These are phyloP conservation scores for Halictus ligatus DNA, from an alignment of 2,888 invertebrate species.

Conservation along the genomic window DNA sequence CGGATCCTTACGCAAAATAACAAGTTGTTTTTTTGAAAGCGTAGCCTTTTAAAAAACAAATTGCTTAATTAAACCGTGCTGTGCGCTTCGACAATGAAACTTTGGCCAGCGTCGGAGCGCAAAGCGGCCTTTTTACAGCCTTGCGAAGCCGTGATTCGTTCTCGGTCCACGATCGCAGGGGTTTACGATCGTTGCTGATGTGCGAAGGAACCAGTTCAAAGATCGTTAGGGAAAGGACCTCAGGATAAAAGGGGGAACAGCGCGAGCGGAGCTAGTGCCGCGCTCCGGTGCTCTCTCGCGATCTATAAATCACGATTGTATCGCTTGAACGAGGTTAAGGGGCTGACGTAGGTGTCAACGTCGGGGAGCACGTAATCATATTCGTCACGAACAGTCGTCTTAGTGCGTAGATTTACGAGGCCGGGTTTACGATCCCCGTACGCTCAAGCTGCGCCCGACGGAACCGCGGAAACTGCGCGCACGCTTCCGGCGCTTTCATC, in stretches of 20 bases:
- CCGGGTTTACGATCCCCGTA: conserved; percentile 66
- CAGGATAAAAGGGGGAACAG: conserved; percentile 28
- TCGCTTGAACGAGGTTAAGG: conserved; percentile 46
- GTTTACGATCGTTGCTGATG: conserved; percentile 61
- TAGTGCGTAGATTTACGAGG: conserved; percentile 57
- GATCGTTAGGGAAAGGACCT: background rate
- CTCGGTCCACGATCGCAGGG: conserved; percentile 46
- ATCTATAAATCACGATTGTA: conserved; percentile 66
- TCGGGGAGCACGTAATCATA: conserved; percentile 57
- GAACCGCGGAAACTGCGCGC: conserved; percentile 11
- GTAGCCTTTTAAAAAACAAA: background rate
- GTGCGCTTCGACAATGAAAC: background rate
- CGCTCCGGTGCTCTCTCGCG: background rate
- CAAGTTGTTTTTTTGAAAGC: too few relatives aligned
- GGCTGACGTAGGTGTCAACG: conserved; percentile 49
- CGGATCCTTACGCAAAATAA: too few relatives aligned
- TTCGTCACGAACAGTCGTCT: conserved; percentile 62
- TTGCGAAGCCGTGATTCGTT: conserved; percentile 47
- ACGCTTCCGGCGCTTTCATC: conserved; percentile 23
- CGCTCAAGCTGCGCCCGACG: conserved; percentile 26
- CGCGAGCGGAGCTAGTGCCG: background rate
- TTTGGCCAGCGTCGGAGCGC: background rate
- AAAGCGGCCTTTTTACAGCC: conserved; percentile 47
- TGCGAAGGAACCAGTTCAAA: background rate
- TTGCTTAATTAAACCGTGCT: background rate